A percentile compares a stretch with the other conserved stretches of the same genome.
These are phyloP conservation scores for Schizotus pectinicornis DNA, from an alignment of 2,888 invertebrate genomes.

Conservation along the genomic window DNA sequence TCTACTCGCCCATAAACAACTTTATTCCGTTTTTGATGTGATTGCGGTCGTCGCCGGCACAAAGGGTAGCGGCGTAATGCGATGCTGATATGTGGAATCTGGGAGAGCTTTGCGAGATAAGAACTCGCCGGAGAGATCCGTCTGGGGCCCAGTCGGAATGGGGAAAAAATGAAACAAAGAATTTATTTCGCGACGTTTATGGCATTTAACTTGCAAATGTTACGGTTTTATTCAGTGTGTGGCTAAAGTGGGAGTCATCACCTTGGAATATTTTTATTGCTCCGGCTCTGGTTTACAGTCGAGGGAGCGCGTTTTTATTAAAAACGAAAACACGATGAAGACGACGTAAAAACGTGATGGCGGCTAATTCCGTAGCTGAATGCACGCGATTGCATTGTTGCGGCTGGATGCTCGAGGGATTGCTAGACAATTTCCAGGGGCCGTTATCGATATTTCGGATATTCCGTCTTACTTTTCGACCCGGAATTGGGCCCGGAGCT, in stretches of 20 bases:
- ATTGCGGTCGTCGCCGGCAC: slow-evolving; percentile 31
- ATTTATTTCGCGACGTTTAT: slow-evolving; percentile 58
- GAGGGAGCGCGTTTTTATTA: slow-evolving; percentile 36
- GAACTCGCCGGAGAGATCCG: slow-evolving; percentile 29
- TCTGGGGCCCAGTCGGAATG: slow-evolving; percentile 25
- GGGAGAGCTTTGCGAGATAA: slow-evolving; percentile 41
- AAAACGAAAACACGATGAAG: slow-evolving; percentile 10
- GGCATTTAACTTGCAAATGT: slow-evolving; percentile 62
- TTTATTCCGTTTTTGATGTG: slow-evolving; percentile 31
- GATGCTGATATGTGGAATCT: slow-evolving; percentile 50
- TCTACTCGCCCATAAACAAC: slow-evolving; percentile 24
- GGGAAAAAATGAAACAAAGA: slow-evolving; percentile 55
- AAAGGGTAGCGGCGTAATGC: slow-evolving; percentile 43
- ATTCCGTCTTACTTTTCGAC: slow-evolving; percentile 9
- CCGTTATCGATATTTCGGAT: slow-evolving; percentile 7
- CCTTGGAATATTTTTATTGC: slow-evolving; percentile 60
- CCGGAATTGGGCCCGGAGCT: background rate
- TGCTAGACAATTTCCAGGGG: too few relatives aligned
- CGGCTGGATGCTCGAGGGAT: background rate
- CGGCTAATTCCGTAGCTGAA: slow-evolving; percentile 18
- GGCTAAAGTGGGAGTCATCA: slow-evolving; percentile 59
- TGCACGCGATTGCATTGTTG: background rate
- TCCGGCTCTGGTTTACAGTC: slow-evolving; percentile 45
- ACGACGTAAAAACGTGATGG: slow-evolving; percentile 16
- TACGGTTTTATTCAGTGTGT: slow-evolving; percentile 58